These are phyloP conservation scores for Ciconia boyciana DNA, from an alignment of 2,113 vertebrate genomes.

Conservation along the genomic window DNA sequence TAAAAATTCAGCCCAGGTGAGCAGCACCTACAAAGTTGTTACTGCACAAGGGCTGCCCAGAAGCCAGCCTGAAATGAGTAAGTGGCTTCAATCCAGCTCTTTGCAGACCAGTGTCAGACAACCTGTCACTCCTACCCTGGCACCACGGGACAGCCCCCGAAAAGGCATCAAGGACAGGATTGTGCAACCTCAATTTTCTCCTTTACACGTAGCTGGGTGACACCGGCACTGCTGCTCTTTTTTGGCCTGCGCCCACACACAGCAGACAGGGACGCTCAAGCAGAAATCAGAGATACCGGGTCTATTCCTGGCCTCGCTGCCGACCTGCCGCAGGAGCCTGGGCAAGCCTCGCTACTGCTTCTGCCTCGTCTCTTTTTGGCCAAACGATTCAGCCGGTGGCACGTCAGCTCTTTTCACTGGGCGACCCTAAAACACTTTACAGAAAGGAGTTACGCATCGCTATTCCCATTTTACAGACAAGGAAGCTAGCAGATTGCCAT, in stretches of 20 bases:
- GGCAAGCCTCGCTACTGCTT: neutral
- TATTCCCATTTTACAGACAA: neutral
- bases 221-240: neutral
- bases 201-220: neutral
- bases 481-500: conserved; percentile 22
- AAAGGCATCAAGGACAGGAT: neutral
- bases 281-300: neutral
- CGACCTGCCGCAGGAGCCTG: neutral
- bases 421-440: neutral
- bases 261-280: neutral
- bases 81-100: neutral
- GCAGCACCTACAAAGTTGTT: neutral
- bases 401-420: neutral
- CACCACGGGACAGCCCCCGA: neutral
- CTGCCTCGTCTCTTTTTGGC: neutral
- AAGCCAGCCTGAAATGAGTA: neutral
- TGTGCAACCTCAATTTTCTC: rapidly evolving
- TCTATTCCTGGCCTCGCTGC: neutral
- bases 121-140: neutral
- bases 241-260: neutral
- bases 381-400: rapidly evolving
- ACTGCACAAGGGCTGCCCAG: neutral
- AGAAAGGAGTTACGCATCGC: neutral
- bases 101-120: neutral
- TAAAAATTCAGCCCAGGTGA: neutral